Evolutionary conservation across 2,797 vertebrate species (phyloP).

Genomic region (Amazona ochrocephala): DNA sequence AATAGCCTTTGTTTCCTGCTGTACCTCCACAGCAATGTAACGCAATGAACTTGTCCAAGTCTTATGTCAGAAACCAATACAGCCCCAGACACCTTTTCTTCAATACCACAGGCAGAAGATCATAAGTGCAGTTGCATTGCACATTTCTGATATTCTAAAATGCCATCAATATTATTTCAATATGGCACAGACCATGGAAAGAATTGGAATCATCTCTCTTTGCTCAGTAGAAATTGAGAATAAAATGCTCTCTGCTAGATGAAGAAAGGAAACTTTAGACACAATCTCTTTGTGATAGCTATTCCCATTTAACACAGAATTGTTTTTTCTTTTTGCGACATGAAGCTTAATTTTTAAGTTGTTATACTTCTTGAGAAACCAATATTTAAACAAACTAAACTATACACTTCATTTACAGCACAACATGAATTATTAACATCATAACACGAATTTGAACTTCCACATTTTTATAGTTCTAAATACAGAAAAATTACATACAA

Average conservation of each 20-base stretch:
- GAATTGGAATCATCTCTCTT: neutral
- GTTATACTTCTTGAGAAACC: neutral
- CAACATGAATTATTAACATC: neutral
- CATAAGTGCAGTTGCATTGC: neutral
- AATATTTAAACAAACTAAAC: neutral
- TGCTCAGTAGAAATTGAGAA: neutral
- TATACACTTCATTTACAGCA: neutral
- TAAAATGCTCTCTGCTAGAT: neutral
- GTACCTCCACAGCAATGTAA: neutral
- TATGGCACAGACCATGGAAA: neutral
- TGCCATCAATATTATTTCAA: neutral
- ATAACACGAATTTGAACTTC: neutral
- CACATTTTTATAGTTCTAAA: neutral
- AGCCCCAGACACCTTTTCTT: neutral
- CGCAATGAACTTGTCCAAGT: neutral
- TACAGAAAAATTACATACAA: neutral
- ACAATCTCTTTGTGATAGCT: neutral
- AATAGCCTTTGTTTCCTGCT: neutral
- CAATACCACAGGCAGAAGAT: neutral
- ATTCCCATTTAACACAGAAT: neutral
- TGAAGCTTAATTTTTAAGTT: neutral
- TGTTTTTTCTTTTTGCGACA: neutral
- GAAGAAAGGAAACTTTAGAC: neutral
- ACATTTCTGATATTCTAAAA: neutral
- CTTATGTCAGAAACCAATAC: neutral